phyloP scores from a whole-genome alignment of 2,797 vertebrate species.

The Notolabrus celidotus region DNA sequence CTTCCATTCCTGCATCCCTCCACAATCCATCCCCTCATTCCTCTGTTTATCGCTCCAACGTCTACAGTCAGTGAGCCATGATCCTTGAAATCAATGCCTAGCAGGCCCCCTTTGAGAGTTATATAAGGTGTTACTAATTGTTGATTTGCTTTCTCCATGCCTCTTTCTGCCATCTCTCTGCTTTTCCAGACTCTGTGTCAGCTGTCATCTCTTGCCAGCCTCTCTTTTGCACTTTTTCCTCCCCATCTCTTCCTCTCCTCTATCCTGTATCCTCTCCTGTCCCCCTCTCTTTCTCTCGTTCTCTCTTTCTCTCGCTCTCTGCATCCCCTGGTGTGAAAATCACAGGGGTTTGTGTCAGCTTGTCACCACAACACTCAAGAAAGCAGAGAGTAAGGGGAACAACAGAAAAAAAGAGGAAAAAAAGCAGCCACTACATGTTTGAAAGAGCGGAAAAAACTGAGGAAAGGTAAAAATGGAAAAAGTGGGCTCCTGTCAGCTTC shows the following conservation, averaged over 20 bases:
- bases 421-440: slow-evolving; percentile 60
- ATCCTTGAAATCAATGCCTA: slow-evolving; percentile 77
- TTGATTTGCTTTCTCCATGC: slow-evolving; percentile 79
- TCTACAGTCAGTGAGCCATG: slow-evolving; percentile 71
- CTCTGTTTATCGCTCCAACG: slow-evolving; percentile 60
- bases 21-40: slow-evolving; percentile 65
- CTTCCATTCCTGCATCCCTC: slow-evolving; percentile 54
- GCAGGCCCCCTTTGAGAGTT: slow-evolving; percentile 70
- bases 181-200: slow-evolving; percentile 65
- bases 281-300: slow-evolving; percentile 41
- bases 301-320: slow-evolving; percentile 55
- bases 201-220: slow-evolving; percentile 68
- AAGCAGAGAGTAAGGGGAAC: slow-evolving; percentile 59
- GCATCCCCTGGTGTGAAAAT: slow-evolving; percentile 80
- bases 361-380: slow-evolving; percentile 79
- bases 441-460: slow-evolving; percentile 68
- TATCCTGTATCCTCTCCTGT: slow-evolving; percentile 48
- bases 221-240: slow-evolving; percentile 65
- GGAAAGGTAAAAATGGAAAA: slow-evolving; percentile 76
- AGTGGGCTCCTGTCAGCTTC: slow-evolving; percentile 73
- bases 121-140: slow-evolving; percentile 84
- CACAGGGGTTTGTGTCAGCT: slow-evolving; percentile 82
- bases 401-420: slow-evolving; percentile 24
- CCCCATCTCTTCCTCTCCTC: slow-evolving; percentile 48
- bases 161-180: slow-evolving; percentile 67